phyloP scores from a whole-genome alignment of 2,113 vertebrate genomes.

The Turnix velox region DNA sequence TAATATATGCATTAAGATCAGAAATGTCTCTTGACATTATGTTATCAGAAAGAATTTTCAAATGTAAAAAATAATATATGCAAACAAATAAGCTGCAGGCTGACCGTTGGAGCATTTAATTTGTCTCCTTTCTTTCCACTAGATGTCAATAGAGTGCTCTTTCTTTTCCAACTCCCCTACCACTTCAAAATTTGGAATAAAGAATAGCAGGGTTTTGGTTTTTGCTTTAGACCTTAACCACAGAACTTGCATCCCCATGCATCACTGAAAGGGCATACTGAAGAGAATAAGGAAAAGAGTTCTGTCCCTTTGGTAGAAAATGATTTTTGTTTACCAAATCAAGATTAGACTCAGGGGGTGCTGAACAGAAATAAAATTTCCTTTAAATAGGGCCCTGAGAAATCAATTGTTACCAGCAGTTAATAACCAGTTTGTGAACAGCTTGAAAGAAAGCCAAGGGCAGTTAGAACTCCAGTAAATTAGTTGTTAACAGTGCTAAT shows the following conservation, averaged over 20 bases:
- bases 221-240: not conserved
- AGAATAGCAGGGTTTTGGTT: not conserved
- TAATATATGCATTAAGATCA: not conserved
- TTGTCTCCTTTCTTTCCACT: not conserved
- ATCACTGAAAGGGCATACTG: not conserved
- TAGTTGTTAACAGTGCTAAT: slow-evolving; percentile 76
- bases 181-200: not conserved
- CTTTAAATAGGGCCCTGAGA: slow-evolving; percentile 68
- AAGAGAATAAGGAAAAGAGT: not conserved
- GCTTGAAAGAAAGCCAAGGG: slow-evolving; percentile 73
- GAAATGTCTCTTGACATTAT: not conserved
- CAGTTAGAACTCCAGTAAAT: slow-evolving; percentile 72
- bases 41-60: not conserved
- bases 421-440: slow-evolving; percentile 72
- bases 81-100: not conserved
- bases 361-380: slow-evolving; percentile 71
- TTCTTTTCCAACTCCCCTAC: not conserved
- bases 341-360: slow-evolving; percentile 62
- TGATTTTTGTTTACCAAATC: slow-evolving; percentile 63
- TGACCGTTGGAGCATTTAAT: not conserved
- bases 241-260: not conserved
- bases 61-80: not conserved
- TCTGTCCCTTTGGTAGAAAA: slow-evolving; percentile 14
- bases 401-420: slow-evolving; percentile 71
- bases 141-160: slow-evolving; percentile 13